These are phyloP conservation scores for Mobula hypostoma DNA, from an alignment of 2,113 vertebrate species.

Conservation along the genomic window DNA sequence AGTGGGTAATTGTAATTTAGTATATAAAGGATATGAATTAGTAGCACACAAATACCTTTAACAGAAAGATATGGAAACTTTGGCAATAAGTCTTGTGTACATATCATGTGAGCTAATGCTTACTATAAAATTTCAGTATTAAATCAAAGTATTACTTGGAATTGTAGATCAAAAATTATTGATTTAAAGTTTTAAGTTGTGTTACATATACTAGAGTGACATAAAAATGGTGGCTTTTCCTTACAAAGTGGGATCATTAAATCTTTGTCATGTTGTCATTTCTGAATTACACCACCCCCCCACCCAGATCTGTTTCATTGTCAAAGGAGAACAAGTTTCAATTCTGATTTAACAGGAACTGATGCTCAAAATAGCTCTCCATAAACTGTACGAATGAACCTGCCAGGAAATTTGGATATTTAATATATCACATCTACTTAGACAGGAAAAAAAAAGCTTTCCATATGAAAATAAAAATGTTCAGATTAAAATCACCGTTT, in stretches of 20 bases:
- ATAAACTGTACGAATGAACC: conserved; percentile 21
- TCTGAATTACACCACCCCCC: neutral
- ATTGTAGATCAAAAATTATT: neutral
- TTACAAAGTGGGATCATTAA: neutral
- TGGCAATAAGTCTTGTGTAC: neutral
- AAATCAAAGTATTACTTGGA: neutral
- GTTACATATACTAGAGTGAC: neutral
- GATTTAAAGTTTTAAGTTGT: conserved; percentile 2
- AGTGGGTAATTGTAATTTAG: neutral
- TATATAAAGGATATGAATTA: neutral
- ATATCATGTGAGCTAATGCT: neutral
- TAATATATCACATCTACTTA: conserved; percentile 14
- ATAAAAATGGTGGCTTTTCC: neutral
- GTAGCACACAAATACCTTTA: neutral
- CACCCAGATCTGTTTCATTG: conserved; percentile 4
- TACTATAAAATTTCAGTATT: neutral
- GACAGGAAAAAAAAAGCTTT: conserved; percentile 13
- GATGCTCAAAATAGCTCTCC: conserved; percentile 24
- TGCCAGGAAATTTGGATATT: conserved; percentile 34
- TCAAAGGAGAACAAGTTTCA: neutral
- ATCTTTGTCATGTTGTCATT: conserved; percentile 31
- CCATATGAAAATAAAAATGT: neutral
- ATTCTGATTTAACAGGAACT: conserved; percentile 25
- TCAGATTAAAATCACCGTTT: conserved; percentile 16
- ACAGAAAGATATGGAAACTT: neutral